Evolutionary conservation across 2,113 vertebrate species (phyloP).

Genomic region (Pogonocichla stellata): DNA sequence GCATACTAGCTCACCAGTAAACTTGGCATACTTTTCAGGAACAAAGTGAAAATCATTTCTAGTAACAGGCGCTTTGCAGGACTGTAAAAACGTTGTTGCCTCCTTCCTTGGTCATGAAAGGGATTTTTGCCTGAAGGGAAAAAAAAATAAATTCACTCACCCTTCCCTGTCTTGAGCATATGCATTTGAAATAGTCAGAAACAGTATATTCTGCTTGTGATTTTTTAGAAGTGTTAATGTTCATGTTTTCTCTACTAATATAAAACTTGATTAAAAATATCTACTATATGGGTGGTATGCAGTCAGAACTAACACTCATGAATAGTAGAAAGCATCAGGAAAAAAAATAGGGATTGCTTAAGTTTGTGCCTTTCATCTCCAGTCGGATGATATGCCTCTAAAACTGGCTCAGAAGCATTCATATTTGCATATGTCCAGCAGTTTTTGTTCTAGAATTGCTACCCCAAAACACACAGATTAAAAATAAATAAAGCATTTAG

Average conservation of each 20-base stretch:
- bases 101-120: not conserved
- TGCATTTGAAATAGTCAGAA: not conserved
- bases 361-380: not conserved
- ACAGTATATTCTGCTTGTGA: not conserved
- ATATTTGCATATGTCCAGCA: not conserved
- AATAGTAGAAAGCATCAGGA: not conserved
- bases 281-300: not conserved
- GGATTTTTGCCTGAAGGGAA: not conserved
- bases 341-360: not conserved
- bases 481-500: not conserved
- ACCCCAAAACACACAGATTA: not conserved
- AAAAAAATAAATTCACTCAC: not conserved
- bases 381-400: not conserved
- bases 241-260: not conserved
- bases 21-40: conserved; percentile 52
- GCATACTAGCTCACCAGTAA: not conserved
- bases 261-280: not conserved
- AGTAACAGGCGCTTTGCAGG: not conserved
- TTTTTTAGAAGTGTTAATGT: not conserved
- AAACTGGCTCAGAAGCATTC: not conserved
- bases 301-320: not conserved
- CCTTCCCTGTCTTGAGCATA: not conserved
- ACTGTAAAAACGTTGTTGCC: not conserved
- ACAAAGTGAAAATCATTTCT: conserved; percentile 42
- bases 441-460: not conserved